Evolutionary conservation across 1,140 invertebrate genomes (phyloP), one percentile per base, ranked within the genome.

Genomic region (Diprion similis): DNA sequence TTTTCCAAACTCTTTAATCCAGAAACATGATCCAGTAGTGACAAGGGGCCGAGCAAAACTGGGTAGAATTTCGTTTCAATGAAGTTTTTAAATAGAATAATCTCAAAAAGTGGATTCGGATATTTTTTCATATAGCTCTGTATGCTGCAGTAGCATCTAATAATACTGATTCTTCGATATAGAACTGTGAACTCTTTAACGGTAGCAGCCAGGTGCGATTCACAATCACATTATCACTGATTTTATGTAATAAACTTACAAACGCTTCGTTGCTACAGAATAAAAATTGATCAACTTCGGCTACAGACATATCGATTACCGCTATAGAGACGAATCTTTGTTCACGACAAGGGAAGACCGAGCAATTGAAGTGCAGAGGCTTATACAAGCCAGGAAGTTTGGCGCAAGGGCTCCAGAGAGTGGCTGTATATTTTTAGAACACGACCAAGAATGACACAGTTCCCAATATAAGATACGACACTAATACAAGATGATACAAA

Each of bases 381-480:
- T 51, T 15, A 71, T 67, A 68, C 48, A 37, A 46, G 70, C 66
- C 68, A 71, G 64, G 46, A 78, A 77, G 70, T 73, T 77, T 80
- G 74, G 75, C 75, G 78, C 77, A 77, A 80, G 77, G 75, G 74
- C 48, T 81, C 76, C 76, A 80, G 74, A 37, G 24, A 75, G 75
- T 78, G 11, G 68, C 71, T 78, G 72, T 83, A 37, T 37, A 82
- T 82, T 81, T 81, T 77, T 82, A 82, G 79, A 79, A 73, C 70
- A 66, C 68, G 75, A 75, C 71, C 66, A 68, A 70, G 37, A 75
- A 77, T 77, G 77, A 80, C 73, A 75, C 78, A 82, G 70, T 78
- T 78, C 74, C 68, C 71, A 78, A 77, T 80, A 79, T 79, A 79
- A 77, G 66, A 77, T 70, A 37, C 69, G 73, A 68, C 37, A 66